These are phyloP conservation scores for Dermatemys mawii DNA, from an alignment of 2,113 vertebrate species.

Conservation along the genomic window DNA sequence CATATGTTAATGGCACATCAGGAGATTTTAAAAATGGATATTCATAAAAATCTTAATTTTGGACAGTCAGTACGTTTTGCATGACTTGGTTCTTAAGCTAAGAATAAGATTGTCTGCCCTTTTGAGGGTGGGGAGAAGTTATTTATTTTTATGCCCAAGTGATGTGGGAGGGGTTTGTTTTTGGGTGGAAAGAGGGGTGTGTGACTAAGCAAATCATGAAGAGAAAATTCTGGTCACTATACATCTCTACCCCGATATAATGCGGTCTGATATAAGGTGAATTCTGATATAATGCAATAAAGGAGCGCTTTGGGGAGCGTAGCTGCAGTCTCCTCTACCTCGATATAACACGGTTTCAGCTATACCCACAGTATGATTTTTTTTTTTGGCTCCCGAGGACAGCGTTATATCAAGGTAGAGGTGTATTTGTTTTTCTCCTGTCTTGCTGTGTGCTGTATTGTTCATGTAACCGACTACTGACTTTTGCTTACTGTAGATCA, in stretches of 20 bases:
- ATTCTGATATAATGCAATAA: no score
- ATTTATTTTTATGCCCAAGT: neutral
- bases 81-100: neutral
- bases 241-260: no score
- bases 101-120: neutral
- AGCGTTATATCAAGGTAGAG: no score
- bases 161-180: neutral
- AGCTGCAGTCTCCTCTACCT: no score
- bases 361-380: no score
- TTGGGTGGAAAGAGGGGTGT: neutral
- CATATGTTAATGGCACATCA: neutral
- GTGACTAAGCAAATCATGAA: neutral
- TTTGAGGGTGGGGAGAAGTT: neutral
- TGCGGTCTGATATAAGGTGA: no score
- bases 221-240: neutral
- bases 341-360: no score
- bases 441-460: neutral
- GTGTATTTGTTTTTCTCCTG: neutral
- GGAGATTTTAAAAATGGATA: neutral
- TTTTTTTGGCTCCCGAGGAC: no score
- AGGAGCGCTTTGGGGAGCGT: no score
- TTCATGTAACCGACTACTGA: neutral
- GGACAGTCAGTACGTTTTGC: neutral
- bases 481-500: neutral
- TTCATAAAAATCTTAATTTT: neutral